Base-by-base conservation (phyloP, 2,888 invertebrate genomes). In the Amphiduros pacificus region DNA sequence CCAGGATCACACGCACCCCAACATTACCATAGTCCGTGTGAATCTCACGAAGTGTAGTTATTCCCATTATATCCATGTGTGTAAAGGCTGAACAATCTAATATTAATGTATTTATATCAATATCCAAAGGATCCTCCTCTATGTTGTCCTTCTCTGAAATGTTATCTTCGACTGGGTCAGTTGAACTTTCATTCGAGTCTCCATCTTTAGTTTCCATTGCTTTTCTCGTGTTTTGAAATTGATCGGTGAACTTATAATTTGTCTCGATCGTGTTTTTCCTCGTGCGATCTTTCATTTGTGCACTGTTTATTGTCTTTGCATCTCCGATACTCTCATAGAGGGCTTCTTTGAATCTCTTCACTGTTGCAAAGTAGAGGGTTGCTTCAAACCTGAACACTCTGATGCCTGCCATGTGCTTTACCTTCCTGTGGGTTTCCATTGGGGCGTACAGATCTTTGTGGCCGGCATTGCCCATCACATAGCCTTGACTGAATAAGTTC, bases 311-410 rank as follows among this genome's bases (percentile, higher is more conserved):
- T 17, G n/a, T 22, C n/a, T 44, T 44, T 0, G 79, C 77, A 60
- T 78, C 76, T 4, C 77, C 70, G 0, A 79, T 77, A n/a, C 68
- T 62, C 27, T 68, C 66, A 64, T 77, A 80, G 36, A 81, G 67
- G 6, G 70, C 65, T 55, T 66, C 72, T 31, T 78, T 71, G 70
- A 80, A 81, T 22, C 75, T 75, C 61, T 80, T 78, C 1, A 78
- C 77, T 56, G 76, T 80, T 9, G 77, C 78, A 59, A 78, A 81
- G 66, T 75, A 80, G 24, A 81, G 64, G 27, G 73, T 74, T 2
- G 77, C 73, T 48, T 79, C 76, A 65, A 77, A 80, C 11, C 77
- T 69, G 70, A 77, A 81, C 20, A 81, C 70, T 55, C 72, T 74
- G 5, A 80, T 65, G 2, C 78, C 77, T 14, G 70, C 22, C 4